These are phyloP conservation scores for Iphiclides podalirius DNA, from an alignment of 2,888 invertebrate species.

Conservation along the genomic window DNA sequence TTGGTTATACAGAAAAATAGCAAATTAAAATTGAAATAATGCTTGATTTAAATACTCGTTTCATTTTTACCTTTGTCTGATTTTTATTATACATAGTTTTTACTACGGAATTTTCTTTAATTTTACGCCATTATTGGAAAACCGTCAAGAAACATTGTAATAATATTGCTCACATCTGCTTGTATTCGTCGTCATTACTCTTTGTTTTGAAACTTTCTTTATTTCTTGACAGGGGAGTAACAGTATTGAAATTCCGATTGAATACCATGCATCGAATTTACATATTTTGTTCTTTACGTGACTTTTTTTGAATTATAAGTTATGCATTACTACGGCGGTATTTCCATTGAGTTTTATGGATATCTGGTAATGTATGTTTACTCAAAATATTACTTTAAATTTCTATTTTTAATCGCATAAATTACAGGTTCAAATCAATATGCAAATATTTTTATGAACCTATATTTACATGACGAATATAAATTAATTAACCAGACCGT, in stretches of 20 bases:
- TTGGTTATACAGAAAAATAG: no score
- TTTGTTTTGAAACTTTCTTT: no score
- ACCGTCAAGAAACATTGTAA: no score
- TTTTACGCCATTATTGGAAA: no score
- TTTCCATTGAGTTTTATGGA: neutral
- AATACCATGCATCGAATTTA: conserved; percentile 1
- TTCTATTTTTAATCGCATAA: neutral
- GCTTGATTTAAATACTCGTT: no score
- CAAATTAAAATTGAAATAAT: no score
- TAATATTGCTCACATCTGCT: no score
- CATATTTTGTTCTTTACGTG: conserved; percentile 1
- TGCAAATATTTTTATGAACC: conserved; percentile 11
- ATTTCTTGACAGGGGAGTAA: neutral
- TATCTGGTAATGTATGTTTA: neutral
- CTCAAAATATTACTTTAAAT: neutral
- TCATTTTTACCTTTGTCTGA: no score
- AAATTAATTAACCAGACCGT: conserved; percentile 5
- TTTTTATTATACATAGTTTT: no score
- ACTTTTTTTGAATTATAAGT: conserved; percentile 8
- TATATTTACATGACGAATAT: neutral
- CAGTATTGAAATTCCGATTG: conserved; percentile 3
- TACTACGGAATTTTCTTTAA: no score
- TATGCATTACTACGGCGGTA: neutral
- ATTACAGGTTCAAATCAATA: conserved; percentile 2
- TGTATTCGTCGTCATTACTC: no score